Evolutionary conservation across 2,113 vertebrate species (phyloP).

Genomic region (Ardeotis arabs): DNA sequence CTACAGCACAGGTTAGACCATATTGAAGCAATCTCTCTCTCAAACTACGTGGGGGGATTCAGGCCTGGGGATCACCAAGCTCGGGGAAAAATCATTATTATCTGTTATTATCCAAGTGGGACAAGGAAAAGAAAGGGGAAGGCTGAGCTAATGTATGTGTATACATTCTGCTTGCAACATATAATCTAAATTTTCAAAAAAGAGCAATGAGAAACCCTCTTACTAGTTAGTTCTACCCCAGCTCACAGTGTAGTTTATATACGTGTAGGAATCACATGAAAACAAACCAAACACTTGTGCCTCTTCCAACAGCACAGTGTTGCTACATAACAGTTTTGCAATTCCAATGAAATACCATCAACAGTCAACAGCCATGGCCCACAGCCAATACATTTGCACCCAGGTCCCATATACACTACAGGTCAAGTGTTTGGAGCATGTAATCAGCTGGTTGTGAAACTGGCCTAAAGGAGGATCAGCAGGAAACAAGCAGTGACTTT

Average conservation of each 20-base stretch:
- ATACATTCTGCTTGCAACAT: not conserved
- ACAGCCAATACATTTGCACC: not conserved
- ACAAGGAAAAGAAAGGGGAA: not conserved
- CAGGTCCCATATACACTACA: not conserved
- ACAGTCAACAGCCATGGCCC: not conserved
- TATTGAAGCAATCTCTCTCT: conserved; percentile 18
- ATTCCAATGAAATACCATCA: not conserved
- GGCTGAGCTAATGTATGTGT: not conserved
- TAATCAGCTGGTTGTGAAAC: not conserved
- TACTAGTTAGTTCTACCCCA: not conserved
- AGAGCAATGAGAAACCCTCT: not conserved
- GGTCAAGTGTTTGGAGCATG: not conserved
- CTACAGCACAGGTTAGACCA: not conserved
- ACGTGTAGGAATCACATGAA: not conserved
- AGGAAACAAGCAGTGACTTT: not conserved
- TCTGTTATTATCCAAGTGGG: not conserved
- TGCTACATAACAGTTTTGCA: conserved; percentile 45
- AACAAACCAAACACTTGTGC: not conserved
- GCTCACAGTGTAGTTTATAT: not conserved
- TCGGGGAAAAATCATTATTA: not conserved
- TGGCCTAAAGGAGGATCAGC: not conserved
- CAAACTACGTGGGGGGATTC: not conserved
- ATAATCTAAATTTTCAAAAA: not conserved
- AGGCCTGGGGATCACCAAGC: not conserved
- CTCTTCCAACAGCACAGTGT: not conserved